Evolutionary conservation across 2,888 invertebrate species (phyloP), one percentile per base, ranked within the genome.

Genomic region (Malacosoma neustria): DNA sequence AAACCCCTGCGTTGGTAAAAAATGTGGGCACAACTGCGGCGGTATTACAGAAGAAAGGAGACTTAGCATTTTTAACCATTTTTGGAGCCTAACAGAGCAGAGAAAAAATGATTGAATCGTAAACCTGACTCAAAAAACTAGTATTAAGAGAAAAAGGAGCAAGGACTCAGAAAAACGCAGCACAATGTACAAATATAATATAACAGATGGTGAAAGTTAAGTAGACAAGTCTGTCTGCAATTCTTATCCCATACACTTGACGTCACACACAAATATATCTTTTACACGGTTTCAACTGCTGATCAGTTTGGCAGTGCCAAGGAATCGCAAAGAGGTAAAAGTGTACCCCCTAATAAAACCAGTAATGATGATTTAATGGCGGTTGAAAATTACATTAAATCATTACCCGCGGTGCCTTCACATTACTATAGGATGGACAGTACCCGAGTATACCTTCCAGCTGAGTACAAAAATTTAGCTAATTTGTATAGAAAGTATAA

Each of bases 161-260:
- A 15, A 15, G 7, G 34, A 36, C n/a, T 36, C 39, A 13, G 36
- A 14, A 11, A 31, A 29, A 32, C 40, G 42, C 9, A 11, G 7
- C 11, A 14, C 3, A 33, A 42, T 35, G 4, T 40, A 40, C 32
- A 36, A 36, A 11, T 47, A 49, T 33, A 29, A 13, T 13, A 49
- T 49, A 29, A 47, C 30, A 11, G 47, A 47, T 22, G 44, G 43
- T 14, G 47, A 49, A 40, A 47, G 41, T 13, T 15, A 32, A n/a
- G n/a, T 30, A 32, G 45, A 32, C 13, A 11, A 29, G 39, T 47
- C 12, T 47, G 47, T 33, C 33, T 35, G n/a, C 37, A 45, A 36
- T 46, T 45, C 41, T 33, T 50, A 14, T 31, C 35, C 1, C 36
- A 34, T 3, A 48, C 50, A 9, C 13, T 50, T 15, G 33, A 48